Percentiles rank a stretch among this genome's conserved stretches.
phyloP scores from a whole-genome alignment of 2,888 invertebrate genomes.

The Agrotis clavis region DNA sequence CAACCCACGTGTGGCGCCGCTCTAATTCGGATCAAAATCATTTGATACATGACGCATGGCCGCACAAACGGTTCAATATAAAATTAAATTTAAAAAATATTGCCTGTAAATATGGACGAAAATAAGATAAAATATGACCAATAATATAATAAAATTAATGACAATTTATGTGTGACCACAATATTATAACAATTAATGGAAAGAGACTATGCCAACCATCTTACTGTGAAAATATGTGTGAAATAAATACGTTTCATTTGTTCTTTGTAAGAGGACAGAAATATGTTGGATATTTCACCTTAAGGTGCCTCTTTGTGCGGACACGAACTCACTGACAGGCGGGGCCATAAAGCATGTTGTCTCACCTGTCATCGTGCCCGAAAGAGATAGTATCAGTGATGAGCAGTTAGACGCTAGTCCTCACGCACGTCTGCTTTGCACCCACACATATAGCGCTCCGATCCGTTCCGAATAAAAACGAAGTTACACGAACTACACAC shows the following conservation, averaged over 20 bases:
- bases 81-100: slow-evolving; percentile 22
- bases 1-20: no score
- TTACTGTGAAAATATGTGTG: slow-evolving; percentile 53
- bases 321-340: no score
- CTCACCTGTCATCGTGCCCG: no score
- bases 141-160: slow-evolving; percentile 31
- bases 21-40: slow-evolving; percentile 40
- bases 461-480: no score
- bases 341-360: no score
- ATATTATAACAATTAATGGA: slow-evolving; percentile 34
- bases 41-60: slow-evolving; percentile 32
- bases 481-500: no score
- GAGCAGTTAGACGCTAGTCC: no score
- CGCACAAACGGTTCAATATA: slow-evolving; percentile 24
- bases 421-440: no score
- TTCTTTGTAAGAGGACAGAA: not conserved
- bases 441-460: no score
- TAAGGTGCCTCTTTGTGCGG: no score
- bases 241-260: slow-evolving; percentile 22
- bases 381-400: no score
- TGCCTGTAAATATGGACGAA: slow-evolving; percentile 36
- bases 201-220: slow-evolving; percentile 15
- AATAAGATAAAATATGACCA: slow-evolving; percentile 56
- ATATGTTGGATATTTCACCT: slow-evolving; percentile 7
- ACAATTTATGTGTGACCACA: slow-evolving; percentile 27